These are phyloP conservation scores for Tetramorium bicarinatum DNA, from an alignment of 2,888 invertebrate species.

Conservation along the genomic window DNA sequence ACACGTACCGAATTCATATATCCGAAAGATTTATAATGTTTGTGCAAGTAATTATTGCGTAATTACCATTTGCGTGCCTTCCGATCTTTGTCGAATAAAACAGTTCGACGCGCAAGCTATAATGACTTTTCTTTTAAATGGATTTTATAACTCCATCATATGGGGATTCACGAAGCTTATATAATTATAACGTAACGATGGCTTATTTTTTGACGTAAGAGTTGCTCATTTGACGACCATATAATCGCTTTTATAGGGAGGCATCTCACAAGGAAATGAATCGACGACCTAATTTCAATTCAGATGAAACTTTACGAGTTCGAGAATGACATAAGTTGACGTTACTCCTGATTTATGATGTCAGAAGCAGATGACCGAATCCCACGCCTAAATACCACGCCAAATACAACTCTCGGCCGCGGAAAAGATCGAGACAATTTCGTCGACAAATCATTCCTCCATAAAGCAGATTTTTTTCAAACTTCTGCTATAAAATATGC, in stretches of 20 bases:
- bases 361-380: background rate
- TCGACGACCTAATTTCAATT: constrained; percentile 11
- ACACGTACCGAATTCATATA: background rate
- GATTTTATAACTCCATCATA: constrained; percentile 15
- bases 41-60: background rate
- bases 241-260: background rate
- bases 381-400: background rate
- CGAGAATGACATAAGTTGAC: background rate
- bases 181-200: constrained; percentile 40
- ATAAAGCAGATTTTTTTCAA: background rate
- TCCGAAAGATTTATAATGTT: background rate
- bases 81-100: background rate
- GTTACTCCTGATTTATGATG: background rate
- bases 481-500: background rate
- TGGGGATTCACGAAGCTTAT: background rate
- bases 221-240: background rate
- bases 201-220: constrained; percentile 29
- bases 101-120: background rate
- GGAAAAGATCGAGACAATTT: background rate
- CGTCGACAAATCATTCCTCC: background rate
- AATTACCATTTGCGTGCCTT: background rate
- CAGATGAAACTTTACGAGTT: background rate
- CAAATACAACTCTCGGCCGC: background rate
- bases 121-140: background rate
- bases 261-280: constrained; percentile 1